Base-by-base conservation (phyloP, 2,113 vertebrate genomes). In the Fregetta grallaria region DNA sequence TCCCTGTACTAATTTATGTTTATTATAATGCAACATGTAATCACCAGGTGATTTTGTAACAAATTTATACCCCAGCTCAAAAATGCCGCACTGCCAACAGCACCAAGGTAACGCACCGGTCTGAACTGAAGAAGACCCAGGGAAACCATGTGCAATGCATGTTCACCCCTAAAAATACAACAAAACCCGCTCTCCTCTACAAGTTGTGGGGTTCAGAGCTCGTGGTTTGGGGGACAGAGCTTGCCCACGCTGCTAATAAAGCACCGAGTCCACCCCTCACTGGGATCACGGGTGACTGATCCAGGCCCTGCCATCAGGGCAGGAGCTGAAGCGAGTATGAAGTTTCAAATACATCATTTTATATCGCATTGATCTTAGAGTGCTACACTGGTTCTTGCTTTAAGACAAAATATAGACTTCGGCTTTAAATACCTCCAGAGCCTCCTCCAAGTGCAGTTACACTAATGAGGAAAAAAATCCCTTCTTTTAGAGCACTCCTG, bases 321-420 rank as follows among this genome's bases (percentile, higher is more conserved):
- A 68, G 42, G 40, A 55, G 32, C 30, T 55, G 42, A 32, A 67
- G n/a, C 4, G 0, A 27, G 15, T 2, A 34, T 2, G 22, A 52
- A 40, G 5, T 16, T 75, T 67, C 87, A 79, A 20, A 72, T 4
- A 10, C 38, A 27, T 26, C n/a, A 5, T 34, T 68, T 86, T 3
- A 10, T 11, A 5, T 5, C 0, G 0, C 23, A 14, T 16, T 25
- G 18, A 40, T 6, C 17, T 66, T 12, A 8, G 30, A 58, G 50
- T 7, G n/a, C 44, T 12, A 10, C 21, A 4, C 29, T 11, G 19
- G 22, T 32, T 49, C 36, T 61, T 72, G n/a, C 45, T 38, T 59
- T 25, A 61, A 72, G 32, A 27, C 13, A 67, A 67, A 58, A 53
- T 5, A 5, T 9, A 32, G 25, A 13, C 7, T 55, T 36, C 14